Evolutionary conservation across 2,113 vertebrate genomes (phyloP).

Genomic region (Chionodraco myersi): DNA sequence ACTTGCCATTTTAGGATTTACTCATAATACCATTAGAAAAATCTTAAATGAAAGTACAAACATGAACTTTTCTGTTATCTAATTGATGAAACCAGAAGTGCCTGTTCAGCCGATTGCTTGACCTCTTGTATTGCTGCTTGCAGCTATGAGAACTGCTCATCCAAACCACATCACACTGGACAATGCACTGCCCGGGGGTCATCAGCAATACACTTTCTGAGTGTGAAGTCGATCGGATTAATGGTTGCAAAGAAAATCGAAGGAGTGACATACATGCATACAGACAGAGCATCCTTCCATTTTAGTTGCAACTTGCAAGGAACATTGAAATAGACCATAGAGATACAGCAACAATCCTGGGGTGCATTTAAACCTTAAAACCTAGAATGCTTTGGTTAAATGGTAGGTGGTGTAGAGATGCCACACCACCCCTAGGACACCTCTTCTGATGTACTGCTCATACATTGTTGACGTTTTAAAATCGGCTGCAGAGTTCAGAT

Average conservation of each 20-base stretch:
- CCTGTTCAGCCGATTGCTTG: too few relatives aligned
- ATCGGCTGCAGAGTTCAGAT: neutral
- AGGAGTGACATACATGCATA: too few relatives aligned
- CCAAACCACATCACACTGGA: too few relatives aligned
- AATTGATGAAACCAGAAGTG: neutral
- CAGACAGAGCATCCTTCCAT: too few relatives aligned
- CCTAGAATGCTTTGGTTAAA: neutral
- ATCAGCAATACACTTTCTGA: too few relatives aligned
- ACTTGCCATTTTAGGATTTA: neutral
- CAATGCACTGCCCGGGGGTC: too few relatives aligned
- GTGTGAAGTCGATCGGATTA: too few relatives aligned
- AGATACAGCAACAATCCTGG: neutral
- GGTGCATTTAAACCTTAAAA: neutral
- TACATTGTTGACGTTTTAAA: conserved; percentile 5
- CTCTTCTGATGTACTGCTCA: neutral
- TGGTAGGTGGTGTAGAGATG: neutral
- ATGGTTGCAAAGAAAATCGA: too few relatives aligned
- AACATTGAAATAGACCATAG: neutral
- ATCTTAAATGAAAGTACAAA: neutral
- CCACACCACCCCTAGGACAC: neutral
- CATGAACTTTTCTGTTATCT: neutral
- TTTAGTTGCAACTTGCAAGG: neutral
- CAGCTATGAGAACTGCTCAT: too few relatives aligned
- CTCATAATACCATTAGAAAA: neutral
- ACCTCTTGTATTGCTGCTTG: too few relatives aligned